Base-by-base conservation (phyloP, 1,140 invertebrate genomes). In the Listronotus bonariensis region DNA sequence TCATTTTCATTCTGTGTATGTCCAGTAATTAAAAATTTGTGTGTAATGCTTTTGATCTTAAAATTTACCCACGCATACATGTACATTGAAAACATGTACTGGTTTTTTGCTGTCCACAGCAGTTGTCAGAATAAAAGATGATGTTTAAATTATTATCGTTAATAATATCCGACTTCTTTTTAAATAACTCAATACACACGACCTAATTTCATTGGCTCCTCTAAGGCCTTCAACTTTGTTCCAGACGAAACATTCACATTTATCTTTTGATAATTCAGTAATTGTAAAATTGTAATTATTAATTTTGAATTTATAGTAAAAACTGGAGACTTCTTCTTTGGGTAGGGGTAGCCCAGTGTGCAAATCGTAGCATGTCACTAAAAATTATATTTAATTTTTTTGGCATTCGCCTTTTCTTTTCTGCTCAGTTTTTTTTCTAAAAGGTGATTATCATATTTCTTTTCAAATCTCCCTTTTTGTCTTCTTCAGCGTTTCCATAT, bases 201-300 rank as follows among this genome's bases (percentile, higher is more conserved):
- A 74, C 41, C 75, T 76, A 67, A 82, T 81, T 74, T 79, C 76
- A 20, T 76, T 78, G 2, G 78, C 68, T 41, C 75, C 78, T 55
- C 79, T 71, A 34, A 77, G 75, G 18, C 68, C 81, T 53, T 78
- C 68, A 7, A 68, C 68, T 69, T 84, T 81, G 69, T 79, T 70
- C 80, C 81, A 83, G 34, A 81, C 70, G 65, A 75, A 80, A 59
- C 80, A 78, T 18, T 51, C 34, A 14, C 20, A 43, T 14, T 40
- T 49, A 17, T 72, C 63, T 11, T 59, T 75, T 17, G 45, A 63
- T 8, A 77, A 43, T 51, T 80, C 72, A 69, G 67, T 51, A 26
- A 77, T 70, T 20, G 75, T 77, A 56, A 77, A 77, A 63, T 76
- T 76, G 10, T 68, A 67, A 18, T 58, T 69, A 31, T 76, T 75